These are phyloP conservation scores for Onychomys leucogaster DNA, from an alignment of 2,797 vertebrate genomes.

Conservation along the genomic window DNA sequence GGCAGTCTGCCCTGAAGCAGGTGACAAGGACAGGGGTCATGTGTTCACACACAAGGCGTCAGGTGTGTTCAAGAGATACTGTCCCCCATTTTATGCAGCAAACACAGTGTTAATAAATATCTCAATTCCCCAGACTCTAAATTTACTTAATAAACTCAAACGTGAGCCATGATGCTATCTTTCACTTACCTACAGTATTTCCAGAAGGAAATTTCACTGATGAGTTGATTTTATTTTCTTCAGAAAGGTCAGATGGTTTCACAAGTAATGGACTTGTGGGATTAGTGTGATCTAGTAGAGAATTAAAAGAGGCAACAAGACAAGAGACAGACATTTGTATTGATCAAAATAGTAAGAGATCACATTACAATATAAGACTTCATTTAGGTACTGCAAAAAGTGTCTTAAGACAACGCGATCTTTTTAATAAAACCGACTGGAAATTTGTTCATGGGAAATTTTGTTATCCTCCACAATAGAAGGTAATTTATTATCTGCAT, in stretches of 20 bases:
- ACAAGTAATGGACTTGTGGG: conserved; percentile 96
- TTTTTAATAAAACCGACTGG: conserved; percentile 54
- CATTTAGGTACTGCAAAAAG: conserved; percentile 33
- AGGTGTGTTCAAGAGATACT: background rate
- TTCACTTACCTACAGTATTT: conserved; percentile 94
- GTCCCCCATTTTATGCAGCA: conserved; percentile 11
- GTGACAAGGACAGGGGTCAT: background rate
- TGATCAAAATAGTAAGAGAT: conserved; percentile 44
- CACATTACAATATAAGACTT: background rate
- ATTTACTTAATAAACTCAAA: conserved; percentile 35
- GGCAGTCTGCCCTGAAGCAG: background rate
- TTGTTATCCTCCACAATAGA: conserved; percentile 14
- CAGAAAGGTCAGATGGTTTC: conserved; percentile 94
- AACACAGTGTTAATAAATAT: conserved; percentile 8
- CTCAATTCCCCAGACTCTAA: conserved; percentile 49
- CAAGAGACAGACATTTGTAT: conserved; percentile 11
- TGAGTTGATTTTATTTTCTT: conserved; percentile 94
- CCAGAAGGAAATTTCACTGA: conserved; percentile 95
- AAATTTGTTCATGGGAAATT: conserved; percentile 27
- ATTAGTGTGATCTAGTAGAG: conserved; percentile 93
- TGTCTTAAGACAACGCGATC: conserved; percentile 19
- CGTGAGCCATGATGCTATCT: conserved; percentile 21
- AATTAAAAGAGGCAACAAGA: conserved; percentile 65
- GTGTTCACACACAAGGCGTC: rapidly evolving
- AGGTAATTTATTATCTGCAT: conserved; percentile 36